Evolutionary conservation across 2,888 invertebrate genomes (phyloP), one percentile per base, ranked within the genome.

Genomic region (Aethes cnicana): DNA sequence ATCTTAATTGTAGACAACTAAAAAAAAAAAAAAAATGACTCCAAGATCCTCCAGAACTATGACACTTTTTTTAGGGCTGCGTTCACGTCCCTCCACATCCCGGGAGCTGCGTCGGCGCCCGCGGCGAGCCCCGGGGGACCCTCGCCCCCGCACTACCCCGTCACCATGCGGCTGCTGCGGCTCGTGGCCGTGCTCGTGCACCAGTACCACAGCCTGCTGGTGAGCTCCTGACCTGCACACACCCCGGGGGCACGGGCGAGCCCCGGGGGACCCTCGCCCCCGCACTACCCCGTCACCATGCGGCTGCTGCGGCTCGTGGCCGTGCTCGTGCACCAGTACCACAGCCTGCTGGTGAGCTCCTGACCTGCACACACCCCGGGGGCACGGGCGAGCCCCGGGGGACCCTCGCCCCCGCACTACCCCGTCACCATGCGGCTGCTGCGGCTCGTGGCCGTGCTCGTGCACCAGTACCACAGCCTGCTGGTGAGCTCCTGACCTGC

Each of bases 121-220:
- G 54, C 43, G 46, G 36, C 18, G 20, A 32, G 36, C 42, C 92
- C 92, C 56, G 92, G 91, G 61, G 86, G 91, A 92, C 92, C 67
- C 92, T 98, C 98, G 75, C 96, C 97, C 58, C 98, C 98, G 0
- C 97, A 97, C 86, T 99, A 98, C 89, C 98, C 98, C 1, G 97
- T 99, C 69, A 97, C 98, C 69, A 97, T 99, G 95, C 91, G 99
- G 42, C 92, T 99, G 37, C 90, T 99, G 54, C 88, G 99, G 47
- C 95, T 99, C 46, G 98, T 99, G 9, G 95, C 97, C 5, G 93
- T 98, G 69, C 92, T 99, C 32, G 94, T 99, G 68, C 96, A 97
- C 82, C 95, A 97, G 82, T 98, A 98, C 84, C 98, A 98, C 75
- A 92, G 93, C 5, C 91, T 98, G 55, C 82, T 98, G 91, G 98